Percentiles rank a stretch among this genome's conserved stretches.
Evolutionary conservation across 2,888 invertebrate species (phyloP).

Genomic region (Lasioglossum calceatum): DNA sequence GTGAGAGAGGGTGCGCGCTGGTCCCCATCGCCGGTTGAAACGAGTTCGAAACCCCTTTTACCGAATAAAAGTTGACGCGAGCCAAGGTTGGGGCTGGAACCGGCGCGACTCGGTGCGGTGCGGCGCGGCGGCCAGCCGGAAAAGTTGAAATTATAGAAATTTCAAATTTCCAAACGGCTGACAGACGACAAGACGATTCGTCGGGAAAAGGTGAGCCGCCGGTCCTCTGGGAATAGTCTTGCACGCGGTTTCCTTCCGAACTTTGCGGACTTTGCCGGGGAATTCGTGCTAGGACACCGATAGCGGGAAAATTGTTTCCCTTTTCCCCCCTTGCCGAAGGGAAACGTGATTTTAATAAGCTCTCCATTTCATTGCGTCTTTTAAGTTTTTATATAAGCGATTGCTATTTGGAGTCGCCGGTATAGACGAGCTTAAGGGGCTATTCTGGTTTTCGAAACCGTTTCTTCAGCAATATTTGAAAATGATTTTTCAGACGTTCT

Average conservation of each 20-base stretch:
- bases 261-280: not conserved
- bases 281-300: not conserved
- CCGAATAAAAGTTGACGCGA: slow-evolving; percentile 69
- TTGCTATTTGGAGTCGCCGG: too few species aligned
- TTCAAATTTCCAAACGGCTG: slow-evolving; percentile 72
- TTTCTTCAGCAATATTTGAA: too few species aligned
- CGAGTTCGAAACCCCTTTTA: slow-evolving; percentile 76
- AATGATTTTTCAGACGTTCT: too few species aligned
- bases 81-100: slow-evolving; percentile 25
- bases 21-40: slow-evolving; percentile 66
- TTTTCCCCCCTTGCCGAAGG: not conserved
- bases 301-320: slow-evolving; percentile 4
- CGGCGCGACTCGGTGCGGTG: slow-evolving; percentile 20
- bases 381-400: too few species aligned
- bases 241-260: not conserved
- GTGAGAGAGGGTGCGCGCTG: slow-evolving; percentile 27
- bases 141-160: slow-evolving; percentile 80
- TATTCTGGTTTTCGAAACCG: too few species aligned
- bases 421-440: too few species aligned
- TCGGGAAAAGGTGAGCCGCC: not conserved
- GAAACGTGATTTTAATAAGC: not conserved
- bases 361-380: not conserved
- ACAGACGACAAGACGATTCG: slow-evolving; percentile 57
- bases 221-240: slow-evolving; percentile 10
- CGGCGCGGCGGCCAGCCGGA: slow-evolving; percentile 53